A percentile compares a stretch with the other conserved stretches of the same genome.
These are phyloP conservation scores for Crotalus horridus DNA, from an alignment of 2,113 vertebrate genomes.

Conservation along the genomic window DNA sequence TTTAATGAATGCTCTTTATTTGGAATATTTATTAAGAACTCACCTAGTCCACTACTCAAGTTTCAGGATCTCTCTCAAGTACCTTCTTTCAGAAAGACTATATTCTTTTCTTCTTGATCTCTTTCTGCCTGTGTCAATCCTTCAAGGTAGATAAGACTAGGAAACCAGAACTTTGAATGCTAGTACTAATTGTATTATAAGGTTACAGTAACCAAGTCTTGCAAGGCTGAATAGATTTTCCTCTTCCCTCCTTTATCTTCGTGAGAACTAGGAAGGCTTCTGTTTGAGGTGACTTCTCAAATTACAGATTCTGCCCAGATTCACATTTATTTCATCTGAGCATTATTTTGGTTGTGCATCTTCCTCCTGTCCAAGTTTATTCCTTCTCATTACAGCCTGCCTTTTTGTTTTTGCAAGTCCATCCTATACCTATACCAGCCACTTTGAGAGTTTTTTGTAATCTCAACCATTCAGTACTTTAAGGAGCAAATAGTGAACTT, in stretches of 20 bases:
- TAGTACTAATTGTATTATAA: neutral
- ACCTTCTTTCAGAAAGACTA: neutral
- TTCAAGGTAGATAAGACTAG: neutral
- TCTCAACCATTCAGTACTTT: neutral
- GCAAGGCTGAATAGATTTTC: neutral
- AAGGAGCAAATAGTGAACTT: neutral
- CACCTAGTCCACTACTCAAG: neutral
- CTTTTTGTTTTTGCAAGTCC: neutral
- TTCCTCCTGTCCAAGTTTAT: neutral
- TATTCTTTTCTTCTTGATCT: neutral
- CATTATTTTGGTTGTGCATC: no score
- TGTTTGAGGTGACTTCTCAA: neutral
- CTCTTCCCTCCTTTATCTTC: neutral
- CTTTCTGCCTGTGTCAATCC: neutral
- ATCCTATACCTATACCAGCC: neutral
- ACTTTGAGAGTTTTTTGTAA: neutral
- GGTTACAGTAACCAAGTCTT: neutral
- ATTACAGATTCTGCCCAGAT: neutral
- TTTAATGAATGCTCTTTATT: constrained; percentile 19
- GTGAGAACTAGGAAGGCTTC: neutral
- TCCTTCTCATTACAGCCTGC: neutral
- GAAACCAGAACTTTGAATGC: neutral
- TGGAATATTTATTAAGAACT: neutral
- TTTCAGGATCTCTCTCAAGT: neutral
- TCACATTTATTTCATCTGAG: neutral